These are phyloP conservation scores for Neomorphus geoffroyi DNA, from an alignment of 2,797 vertebrate genomes.

Conservation along the genomic window DNA sequence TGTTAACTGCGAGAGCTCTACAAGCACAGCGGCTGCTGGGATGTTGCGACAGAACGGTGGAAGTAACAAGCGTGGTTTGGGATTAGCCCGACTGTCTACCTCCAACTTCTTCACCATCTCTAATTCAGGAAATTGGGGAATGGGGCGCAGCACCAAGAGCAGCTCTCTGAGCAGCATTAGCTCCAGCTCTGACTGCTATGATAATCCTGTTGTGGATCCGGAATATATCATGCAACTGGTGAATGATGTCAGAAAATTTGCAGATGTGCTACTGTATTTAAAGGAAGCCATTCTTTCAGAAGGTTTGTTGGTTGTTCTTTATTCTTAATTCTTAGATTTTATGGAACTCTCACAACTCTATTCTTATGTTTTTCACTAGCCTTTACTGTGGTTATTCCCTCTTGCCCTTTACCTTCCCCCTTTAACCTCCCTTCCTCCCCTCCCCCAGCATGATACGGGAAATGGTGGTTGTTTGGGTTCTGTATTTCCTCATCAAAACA, in stretches of 20 bases:
- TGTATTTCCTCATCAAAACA: conserved; percentile 47
- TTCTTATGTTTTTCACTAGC: neutral
- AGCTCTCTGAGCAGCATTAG: conserved; percentile 81
- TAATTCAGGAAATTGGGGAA: conserved; percentile 81
- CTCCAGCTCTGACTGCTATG: conserved; percentile 80
- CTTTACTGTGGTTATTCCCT: neutral
- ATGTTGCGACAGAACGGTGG: conserved; percentile 85
- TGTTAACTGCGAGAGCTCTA: conserved; percentile 45
- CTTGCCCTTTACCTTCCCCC: neutral
- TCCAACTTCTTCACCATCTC: conserved; percentile 79
- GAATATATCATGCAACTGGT: conserved; percentile 95
- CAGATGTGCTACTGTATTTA: conserved; percentile 90
- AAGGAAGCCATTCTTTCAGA: conserved; percentile 91
- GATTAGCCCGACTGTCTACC: conserved; percentile 84
- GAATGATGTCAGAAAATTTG: conserved; percentile 92
- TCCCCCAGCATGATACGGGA: neutral
- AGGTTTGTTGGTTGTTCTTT: conserved; percentile 79
- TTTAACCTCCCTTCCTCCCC: neutral
- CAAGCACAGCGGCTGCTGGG: conserved; percentile 79
- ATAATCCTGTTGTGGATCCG: conserved; percentile 84
- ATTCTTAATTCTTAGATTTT: neutral
- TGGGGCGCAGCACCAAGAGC: conserved; percentile 82
- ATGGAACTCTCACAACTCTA: neutral
- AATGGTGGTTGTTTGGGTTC: conserved; percentile 29
- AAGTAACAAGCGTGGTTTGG: conserved; percentile 82